phyloP scores from a whole-genome alignment of 2,888 invertebrate species.

The Cerastoderma edule region DNA sequence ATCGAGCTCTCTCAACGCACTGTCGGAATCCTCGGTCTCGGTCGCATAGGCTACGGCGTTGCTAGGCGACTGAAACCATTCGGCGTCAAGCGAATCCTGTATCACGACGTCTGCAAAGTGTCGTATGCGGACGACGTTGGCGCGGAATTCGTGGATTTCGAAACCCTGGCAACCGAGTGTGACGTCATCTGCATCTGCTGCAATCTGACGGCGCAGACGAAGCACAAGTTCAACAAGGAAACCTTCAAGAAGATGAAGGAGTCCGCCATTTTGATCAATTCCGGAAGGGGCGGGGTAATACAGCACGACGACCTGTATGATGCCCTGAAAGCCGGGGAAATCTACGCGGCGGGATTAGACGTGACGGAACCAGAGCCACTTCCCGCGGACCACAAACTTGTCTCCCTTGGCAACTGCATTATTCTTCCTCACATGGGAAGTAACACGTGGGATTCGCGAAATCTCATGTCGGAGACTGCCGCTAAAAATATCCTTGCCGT shows the following conservation, averaged over 20 bases:
- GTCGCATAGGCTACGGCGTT: conserved; percentile 81
- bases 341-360: conserved; percentile 94
- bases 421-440: conserved; percentile 95
- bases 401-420: conserved; percentile 91
- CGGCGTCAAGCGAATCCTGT: conserved; percentile 68
- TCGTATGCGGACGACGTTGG: conserved; percentile 85
- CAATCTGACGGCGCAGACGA: conserved; percentile 91
- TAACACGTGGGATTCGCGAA: conserved; percentile 91
- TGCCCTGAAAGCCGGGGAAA: conserved; percentile 89
- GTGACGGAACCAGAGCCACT: conserved; percentile 96
- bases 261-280: conserved; percentile 93
- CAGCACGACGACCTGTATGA: conserved; percentile 91
- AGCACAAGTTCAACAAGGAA: conserved; percentile 89
- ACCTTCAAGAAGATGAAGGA: conserved; percentile 94
- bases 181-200: conserved; percentile 94
- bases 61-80: conserved; percentile 74
- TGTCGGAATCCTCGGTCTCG: conserved; percentile 85
- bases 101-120: conserved; percentile 67
- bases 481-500: conserved; percentile 92
- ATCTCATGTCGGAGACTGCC: conserved; percentile 90
- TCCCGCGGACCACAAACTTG: conserved; percentile 90
- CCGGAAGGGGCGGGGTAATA: conserved; percentile 87
- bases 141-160: conserved; percentile 89
- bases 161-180: conserved; percentile 89
- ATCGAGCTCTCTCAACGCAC: conserved; percentile 90